phyloP scores from a whole-genome alignment of 2,113 vertebrate species.

The Triplophysa tibetana region DNA sequence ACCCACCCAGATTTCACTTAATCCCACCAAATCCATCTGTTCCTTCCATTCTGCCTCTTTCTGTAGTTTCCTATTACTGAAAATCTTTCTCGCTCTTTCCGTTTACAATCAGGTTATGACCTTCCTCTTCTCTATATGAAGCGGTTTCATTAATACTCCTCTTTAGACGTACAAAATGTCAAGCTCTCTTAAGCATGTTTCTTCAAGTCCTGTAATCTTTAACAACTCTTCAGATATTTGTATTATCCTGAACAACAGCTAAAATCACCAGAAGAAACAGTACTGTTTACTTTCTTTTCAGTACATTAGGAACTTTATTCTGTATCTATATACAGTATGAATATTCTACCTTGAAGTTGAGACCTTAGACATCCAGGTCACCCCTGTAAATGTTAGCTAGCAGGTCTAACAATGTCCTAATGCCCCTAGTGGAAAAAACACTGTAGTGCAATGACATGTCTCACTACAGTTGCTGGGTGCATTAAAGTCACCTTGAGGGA shows the following conservation, averaged over 20 bases:
- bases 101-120: slow-evolving; percentile 33
- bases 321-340: too few relatives aligned
- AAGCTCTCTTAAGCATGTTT: background rate
- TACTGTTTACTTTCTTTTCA: too few relatives aligned
- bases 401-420: background rate
- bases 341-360: background rate
- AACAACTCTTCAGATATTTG: background rate
- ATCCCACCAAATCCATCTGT: slow-evolving; percentile 55
- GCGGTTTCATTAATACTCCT: background rate
- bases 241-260: background rate
- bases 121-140: background rate
- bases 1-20: slow-evolving; percentile 60
- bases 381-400: too few relatives aligned
- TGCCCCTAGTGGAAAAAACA: slow-evolving; percentile 9
- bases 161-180: background rate
- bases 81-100: slow-evolving; percentile 59
- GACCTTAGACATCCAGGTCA: background rate
- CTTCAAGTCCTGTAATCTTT: background rate
- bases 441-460: background rate
- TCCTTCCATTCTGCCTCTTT: slow-evolving; percentile 55
- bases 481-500: too few relatives aligned
- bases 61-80: slow-evolving; percentile 56
- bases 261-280: background rate
- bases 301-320: background rate
- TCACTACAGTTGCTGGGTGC: too few relatives aligned